Evolutionary conservation across 2,888 invertebrate genomes (phyloP).

Genomic region (Xestia c-nigrum): DNA sequence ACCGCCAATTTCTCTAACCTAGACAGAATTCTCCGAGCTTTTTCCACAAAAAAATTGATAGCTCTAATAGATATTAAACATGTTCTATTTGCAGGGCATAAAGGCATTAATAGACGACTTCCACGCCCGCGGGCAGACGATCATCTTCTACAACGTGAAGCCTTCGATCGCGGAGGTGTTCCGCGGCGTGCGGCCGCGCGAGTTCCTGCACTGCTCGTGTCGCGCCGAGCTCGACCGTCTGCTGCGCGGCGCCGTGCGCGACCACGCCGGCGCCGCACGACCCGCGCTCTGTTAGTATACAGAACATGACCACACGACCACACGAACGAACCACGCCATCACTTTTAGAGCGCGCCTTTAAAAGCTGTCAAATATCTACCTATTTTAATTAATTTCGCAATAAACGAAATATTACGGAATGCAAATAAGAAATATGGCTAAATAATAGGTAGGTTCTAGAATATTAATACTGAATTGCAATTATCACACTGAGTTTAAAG

Average conservation of each 20-base stretch:
- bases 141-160: conserved; percentile 94
- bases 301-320: too few species aligned
- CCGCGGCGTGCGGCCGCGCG: conserved; percentile 92
- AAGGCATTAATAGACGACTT: conserved; percentile 93
- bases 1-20: neutral
- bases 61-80: too few species aligned
- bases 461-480: too few species aligned
- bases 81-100: conserved; percentile 89
- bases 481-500: too few species aligned
- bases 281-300: conserved; percentile 20
- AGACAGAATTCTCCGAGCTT: neutral
- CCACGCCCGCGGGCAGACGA: conserved; percentile 92
- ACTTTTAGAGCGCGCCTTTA: too few species aligned
- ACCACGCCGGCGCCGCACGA: conserved; percentile 14
- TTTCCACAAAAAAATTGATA: neutral
- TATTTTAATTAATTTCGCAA: too few species aligned
- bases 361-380: too few species aligned
- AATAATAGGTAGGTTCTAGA: too few species aligned
- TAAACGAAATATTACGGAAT: too few species aligned
- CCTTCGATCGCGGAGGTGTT: conserved; percentile 93
- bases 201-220: conserved; percentile 90
- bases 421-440: too few species aligned
- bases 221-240: conserved; percentile 82
- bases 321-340: too few species aligned
- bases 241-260: conserved; percentile 69